Evolutionary conservation across 2,113 vertebrate genomes (phyloP), one percentile per base, ranked within the genome.

Genomic region (Romanogobio albipinnatus): DNA sequence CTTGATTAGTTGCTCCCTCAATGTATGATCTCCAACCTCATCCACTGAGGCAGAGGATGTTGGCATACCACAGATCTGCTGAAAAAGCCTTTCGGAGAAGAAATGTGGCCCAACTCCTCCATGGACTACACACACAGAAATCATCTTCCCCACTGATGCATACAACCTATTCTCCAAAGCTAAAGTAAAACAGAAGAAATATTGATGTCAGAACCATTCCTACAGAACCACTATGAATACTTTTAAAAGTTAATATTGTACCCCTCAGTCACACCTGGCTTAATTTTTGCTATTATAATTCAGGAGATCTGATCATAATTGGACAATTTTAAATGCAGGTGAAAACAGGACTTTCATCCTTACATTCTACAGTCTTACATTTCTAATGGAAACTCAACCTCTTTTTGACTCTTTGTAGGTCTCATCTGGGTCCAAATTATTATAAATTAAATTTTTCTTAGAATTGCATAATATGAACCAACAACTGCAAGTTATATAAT

Each of bases 71-170:
- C 73, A 80, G 15, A 62, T 39, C 58, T 80, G 58, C 22, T 24
- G 53, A 26, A 62, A 80, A 59, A 80, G 77, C 2, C 13, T 59
- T 58, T 62, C 58, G 2, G 77, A 76, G 53, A 75, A 29, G n/a
- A 84, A 84, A 45, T 76, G 53, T 36, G 73, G 73, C 9, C 58
- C 82, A 61, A 84, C 53, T 45, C 82, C 82, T 58, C 82, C 39
- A 76, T 84, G 71, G 39, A 73, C 58, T 13, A 76, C 39, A 59
- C 82, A 84, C 29, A 84, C 56, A 24, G 82, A 36, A 61, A 84
- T 76, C 82, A 84, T 84, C 51, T 59, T 39, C 4, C 71, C 71
- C 36, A 84, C 39, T 14, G 45, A 14, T 58, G 19, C 29, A 8
- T 76, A 75, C 15, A 74, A 14, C 45, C n/a, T 51, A 49, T 47